A percentile compares a stretch with the other conserved stretches of the same genome.
Conservation (phyloP, 2,113 vertebrate species). For the Chiloscyllium plagiosum region DNA sequence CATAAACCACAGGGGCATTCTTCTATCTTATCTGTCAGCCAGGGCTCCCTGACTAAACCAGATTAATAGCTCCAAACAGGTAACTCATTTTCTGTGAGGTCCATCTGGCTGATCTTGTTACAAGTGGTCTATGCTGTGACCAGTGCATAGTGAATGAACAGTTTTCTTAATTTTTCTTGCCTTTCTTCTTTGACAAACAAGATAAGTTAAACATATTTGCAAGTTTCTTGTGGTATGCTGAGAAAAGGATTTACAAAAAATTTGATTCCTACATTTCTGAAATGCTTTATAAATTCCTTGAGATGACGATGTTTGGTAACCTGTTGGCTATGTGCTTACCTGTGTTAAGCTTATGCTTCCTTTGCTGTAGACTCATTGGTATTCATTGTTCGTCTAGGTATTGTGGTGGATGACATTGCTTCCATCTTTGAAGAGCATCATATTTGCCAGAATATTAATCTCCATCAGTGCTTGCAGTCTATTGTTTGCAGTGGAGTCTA, state of each 20-base stretch:
- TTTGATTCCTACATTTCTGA: not conserved
- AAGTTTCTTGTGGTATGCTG: not conserved
- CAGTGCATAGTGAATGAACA: not conserved
- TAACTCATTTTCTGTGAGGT: too few relatives aligned
- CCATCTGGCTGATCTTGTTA: too few relatives aligned
- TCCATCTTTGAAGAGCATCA: slow-evolving; percentile 80
- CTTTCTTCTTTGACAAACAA: not conserved
- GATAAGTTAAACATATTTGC: too few relatives aligned
- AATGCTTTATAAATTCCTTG: not conserved
- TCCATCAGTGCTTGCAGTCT: slow-evolving; percentile 55
- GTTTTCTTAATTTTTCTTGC: not conserved
- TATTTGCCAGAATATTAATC: slow-evolving; percentile 58
- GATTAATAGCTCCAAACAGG: too few relatives aligned
- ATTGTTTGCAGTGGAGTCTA: slow-evolving; percentile 58
- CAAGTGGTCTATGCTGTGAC: not conserved
- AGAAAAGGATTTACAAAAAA: not conserved
- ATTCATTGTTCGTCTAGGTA: slow-evolving; percentile 48
- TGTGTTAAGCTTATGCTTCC: not conserved
- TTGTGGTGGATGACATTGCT: slow-evolving; percentile 57
- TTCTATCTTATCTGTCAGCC: too few relatives aligned
- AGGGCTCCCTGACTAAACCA: too few relatives aligned
- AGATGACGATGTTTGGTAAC: not conserved
- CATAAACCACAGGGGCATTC: too few relatives aligned
- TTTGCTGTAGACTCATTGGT: not conserved
- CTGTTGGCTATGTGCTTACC: too few relatives aligned